phyloP scores from a whole-genome alignment of 2,888 invertebrate species.

The Rotaria sp. region DNA sequence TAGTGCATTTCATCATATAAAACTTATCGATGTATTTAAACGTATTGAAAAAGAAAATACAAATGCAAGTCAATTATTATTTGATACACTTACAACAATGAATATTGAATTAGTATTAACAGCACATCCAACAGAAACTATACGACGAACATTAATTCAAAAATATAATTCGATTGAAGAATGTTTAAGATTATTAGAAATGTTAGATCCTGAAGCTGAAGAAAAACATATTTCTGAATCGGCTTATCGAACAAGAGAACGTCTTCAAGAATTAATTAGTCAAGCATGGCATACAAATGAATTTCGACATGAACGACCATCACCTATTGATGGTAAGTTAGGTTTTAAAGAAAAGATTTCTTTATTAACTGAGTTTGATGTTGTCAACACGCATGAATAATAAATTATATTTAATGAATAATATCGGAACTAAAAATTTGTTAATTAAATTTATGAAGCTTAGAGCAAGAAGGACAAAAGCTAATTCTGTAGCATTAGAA shows the following conservation, averaged over 20 bases:
- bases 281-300: slow-evolving; percentile 29
- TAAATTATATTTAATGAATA: no score
- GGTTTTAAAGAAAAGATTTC: not conserved
- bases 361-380: no score
- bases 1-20: not conserved
- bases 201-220: not conserved
- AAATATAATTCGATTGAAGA: slow-evolving; percentile 15
- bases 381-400: no score
- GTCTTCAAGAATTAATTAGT: not conserved
- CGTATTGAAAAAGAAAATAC: not conserved
- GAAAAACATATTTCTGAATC: not conserved
- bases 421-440: no score
- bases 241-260: not conserved
- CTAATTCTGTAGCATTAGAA: no score
- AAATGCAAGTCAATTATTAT: not conserved
- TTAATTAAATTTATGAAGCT: no score
- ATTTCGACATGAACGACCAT: slow-evolving; percentile 27
- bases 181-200: not conserved
- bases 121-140: slow-evolving; percentile 28
- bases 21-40: not conserved
- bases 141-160: slow-evolving; percentile 16
- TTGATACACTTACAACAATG: slow-evolving; percentile 1
- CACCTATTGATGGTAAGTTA: not conserved
- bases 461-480: no score
- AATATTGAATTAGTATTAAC: slow-evolving; percentile 23